phyloP scores from a whole-genome alignment of 1,140 invertebrate species.

The Bicyclus anynana region DNA sequence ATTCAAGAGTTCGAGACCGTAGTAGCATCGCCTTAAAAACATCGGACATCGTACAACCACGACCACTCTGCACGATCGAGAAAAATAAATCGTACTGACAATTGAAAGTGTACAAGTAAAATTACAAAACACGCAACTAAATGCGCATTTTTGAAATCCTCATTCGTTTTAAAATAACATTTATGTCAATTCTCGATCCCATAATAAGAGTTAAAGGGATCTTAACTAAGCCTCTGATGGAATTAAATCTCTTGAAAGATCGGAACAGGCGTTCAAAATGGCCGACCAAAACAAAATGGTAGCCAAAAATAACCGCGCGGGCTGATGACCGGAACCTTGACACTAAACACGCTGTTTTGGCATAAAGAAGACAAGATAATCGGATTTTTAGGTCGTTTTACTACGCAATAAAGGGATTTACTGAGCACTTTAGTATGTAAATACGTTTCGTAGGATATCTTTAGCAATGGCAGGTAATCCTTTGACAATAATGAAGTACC shows the following conservation, averaged over 20 bases:
- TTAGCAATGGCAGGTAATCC: too few relatives aligned
- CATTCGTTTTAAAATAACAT: constrained; percentile 1
- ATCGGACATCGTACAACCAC: too few relatives aligned
- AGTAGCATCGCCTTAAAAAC: too few relatives aligned
- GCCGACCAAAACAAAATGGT: constrained; percentile 37
- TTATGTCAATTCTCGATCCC: not conserved
- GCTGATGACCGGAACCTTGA: constrained; percentile 41
- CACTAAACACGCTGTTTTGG: constrained; percentile 18
- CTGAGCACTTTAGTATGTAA: too few relatives aligned
- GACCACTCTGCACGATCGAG: too few relatives aligned
- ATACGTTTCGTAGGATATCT: not conserved
- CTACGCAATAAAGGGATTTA: constrained; percentile 8
- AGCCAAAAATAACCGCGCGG: constrained; percentile 33
- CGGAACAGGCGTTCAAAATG: constrained; percentile 27
- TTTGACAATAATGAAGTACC: too few relatives aligned
- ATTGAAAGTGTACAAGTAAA: not conserved
- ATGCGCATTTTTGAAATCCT: not conserved
- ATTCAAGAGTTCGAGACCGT: too few relatives aligned
- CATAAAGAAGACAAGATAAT: constrained; percentile 9
- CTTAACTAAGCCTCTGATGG: not conserved
- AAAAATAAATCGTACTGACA: too few relatives aligned
- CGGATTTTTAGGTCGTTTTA: constrained; percentile 13
- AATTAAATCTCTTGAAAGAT: constrained; percentile 7
- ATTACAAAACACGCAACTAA: not conserved
- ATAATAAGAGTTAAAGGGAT: not conserved